Base-by-base conservation (phyloP, 2,113 vertebrate genomes). In the Ammodytes dubius region DNA sequence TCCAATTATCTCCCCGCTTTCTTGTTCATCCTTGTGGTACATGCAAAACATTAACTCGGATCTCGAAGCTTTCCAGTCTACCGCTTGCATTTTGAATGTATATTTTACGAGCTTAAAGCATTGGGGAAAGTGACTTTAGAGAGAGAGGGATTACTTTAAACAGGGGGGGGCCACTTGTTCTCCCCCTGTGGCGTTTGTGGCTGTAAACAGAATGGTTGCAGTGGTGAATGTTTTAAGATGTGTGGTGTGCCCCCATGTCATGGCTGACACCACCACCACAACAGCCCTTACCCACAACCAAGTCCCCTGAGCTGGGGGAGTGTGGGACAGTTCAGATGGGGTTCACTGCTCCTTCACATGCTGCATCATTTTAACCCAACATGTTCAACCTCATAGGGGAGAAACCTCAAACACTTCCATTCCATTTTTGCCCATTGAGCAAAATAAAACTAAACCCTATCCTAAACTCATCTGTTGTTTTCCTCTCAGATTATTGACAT, bases 161-260 rank as follows among this genome's bases (percentile, higher is more conserved):
- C 58, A 68, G 79, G n/a, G n/a, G n/a, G n/a, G n/a, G n/a, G n/a
- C n/a, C n/a, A 27, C 77, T 83, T 50, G 73, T 81, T 70, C 79
- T 85, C 47, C 78, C 70, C 67, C 82, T 35, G 75, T 82, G 67
- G 89, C 42, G 43, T 83, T 83, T 82, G 79, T 75, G 64, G 79
- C 73, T 74, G 52, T 71, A 77, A 85, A 85, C 52, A 74, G 77
- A 79, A 86, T 84, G 40, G 9, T 47, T n/a, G 60, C 45, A 15
- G 65, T 80, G 87, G 88, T 86, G 78, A 84, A 89, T 85, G 79
- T 88, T 89, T 84, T n/a, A 67, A 80, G 68, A 84, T 63, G 67
- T 68, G 66, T n/a, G n/a, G 61, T 64, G 50, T 70, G 63, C 57
- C 65, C 27, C 81, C n/a, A n/a, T 70, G 81, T 60, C 39, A n/a